Conservation (phyloP, 2,888 invertebrate species). For the Melieria picta region DNA sequence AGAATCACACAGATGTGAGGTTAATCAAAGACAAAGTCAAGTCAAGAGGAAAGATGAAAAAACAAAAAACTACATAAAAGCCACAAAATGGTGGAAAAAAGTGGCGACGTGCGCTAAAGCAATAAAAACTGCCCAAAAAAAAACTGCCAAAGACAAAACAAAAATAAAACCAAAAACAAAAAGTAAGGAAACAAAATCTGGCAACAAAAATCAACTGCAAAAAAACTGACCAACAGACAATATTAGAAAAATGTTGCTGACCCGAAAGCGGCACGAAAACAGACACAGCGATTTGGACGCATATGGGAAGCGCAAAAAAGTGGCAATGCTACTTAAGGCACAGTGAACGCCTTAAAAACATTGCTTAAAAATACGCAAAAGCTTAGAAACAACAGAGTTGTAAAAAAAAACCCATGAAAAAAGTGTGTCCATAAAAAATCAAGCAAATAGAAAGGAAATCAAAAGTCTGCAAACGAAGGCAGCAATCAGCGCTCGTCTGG, state of each 20-base stretch:
- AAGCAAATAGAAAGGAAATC: constrained; percentile 29
- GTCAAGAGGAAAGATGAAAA: constrained; percentile 10
- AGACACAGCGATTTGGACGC: neutral
- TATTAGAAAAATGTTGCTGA: constrained; percentile 26
- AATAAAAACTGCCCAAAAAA: constrained; percentile 2
- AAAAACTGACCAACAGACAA: neutral
- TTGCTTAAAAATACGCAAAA: neutral
- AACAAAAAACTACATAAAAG: constrained; percentile 12
- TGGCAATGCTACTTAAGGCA: neutral
- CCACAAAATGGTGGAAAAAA: constrained; percentile 39
- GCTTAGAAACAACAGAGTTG: constrained; percentile 10
- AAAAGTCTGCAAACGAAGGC: constrained; percentile 24
- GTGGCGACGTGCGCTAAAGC: neutral
- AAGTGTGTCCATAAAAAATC: constrained; percentile 19
- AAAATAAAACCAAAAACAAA: neutral
- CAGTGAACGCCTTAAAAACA: neutral
- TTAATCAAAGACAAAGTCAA: constrained; percentile 23
- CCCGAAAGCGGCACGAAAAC: constrained; percentile 24
- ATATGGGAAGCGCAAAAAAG: constrained; percentile 9
- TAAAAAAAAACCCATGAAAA: constrained; percentile 29
- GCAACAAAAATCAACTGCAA: neutral
- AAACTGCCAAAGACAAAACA: neutral
- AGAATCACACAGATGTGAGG: constrained; percentile 18
- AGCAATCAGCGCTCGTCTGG: neutral
- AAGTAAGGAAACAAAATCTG: neutral